Percentiles rank a stretch among this genome's conserved stretches.
Conservation (phyloP, 2,888 invertebrate genomes). For the Gerris lacustris region DNA sequence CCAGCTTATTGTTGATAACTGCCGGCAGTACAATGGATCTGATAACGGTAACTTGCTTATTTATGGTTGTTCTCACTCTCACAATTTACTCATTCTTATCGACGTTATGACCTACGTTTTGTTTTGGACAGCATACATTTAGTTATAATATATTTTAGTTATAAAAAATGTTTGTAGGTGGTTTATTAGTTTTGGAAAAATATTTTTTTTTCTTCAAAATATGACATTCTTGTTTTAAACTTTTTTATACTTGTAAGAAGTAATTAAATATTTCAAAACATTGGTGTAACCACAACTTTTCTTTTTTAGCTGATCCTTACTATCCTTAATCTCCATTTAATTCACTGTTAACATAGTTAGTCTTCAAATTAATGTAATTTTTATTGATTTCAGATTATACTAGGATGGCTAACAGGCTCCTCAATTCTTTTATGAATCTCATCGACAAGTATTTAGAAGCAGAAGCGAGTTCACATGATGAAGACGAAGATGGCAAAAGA, state of each 20-base stretch:
- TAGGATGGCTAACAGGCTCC: conserved; percentile 72
- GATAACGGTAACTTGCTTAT: conserved; percentile 57
- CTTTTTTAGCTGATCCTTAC: no score
- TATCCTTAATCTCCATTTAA: no score
- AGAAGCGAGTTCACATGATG: conserved; percentile 36
- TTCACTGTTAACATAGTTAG: background rate
- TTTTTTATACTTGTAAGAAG: no score
- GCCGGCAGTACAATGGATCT: conserved; percentile 80
- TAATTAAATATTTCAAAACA: no score
- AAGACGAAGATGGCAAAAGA: conserved; percentile 2
- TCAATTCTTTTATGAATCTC: conserved; percentile 66
- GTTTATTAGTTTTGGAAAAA: no score
- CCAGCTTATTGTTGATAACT: conserved; percentile 83
- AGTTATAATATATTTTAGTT: no score
- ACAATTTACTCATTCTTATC: no score
- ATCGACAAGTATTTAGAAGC: conserved; percentile 73
- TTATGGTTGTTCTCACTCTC: conserved; percentile 28
- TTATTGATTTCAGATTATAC: conserved; percentile 55
- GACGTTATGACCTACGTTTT: background rate
- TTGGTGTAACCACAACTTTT: no score
- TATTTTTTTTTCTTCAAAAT: no score
- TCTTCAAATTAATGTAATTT: background rate
- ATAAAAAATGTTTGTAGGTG: no score
- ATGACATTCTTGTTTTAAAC: no score
- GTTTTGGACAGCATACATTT: background rate